Evolutionary conservation across 35 echinoderm and acorn worm species (phyloP), one percentile per base, ranked within the genome.

Genomic region (Eucidaris tribuloides): DNA sequence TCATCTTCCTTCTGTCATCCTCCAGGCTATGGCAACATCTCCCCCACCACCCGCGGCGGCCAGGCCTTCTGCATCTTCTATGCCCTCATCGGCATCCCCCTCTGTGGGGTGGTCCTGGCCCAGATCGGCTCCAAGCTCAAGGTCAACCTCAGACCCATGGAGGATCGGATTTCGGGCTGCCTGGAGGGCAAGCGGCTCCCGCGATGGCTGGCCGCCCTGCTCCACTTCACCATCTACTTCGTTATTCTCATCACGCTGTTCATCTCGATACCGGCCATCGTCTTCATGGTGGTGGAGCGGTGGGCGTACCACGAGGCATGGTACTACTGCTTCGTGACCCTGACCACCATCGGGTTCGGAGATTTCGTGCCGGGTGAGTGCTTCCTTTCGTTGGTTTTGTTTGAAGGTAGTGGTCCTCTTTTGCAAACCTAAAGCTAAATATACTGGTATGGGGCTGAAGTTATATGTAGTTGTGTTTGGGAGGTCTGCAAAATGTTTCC

Each of bases 321-420:
- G 76, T 99, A 99, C 63, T 99, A 86, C 39, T 80, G 76, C 7
- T 91, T 99, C 42, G 84, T 99, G 27, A 90, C 96, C 17, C 34
- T 99, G 55, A 90, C 90, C 23, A 99, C 96, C 2, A 93, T 99
- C 71, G 96, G 96, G 37, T 99, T 99, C 37, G 96, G 96, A n/a
- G 96, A 99, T 58, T 99, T 85, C 37, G 96, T 99, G 5, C 78
- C 84, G 19, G 84, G 94, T 92, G 85, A 92, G 84, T 31, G 45
- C 14, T 24, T n/a, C 61, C 17, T 7, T 64, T 1, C 37, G 61
- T 11, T 59, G n/a, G n/a, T n/a, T n/a, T n/a, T n/a, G n/a, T n/a
- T n/a, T n/a, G n/a, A n/a, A n/a, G n/a, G n/a, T n/a, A n/a, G n/a
- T n/a, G n/a, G n/a, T n/a, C n/a, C n/a, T n/a, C n/a, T n/a, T n/a